Conservation (phyloP, 2,113 vertebrate species). For the Deroptyus accipitrinus region DNA sequence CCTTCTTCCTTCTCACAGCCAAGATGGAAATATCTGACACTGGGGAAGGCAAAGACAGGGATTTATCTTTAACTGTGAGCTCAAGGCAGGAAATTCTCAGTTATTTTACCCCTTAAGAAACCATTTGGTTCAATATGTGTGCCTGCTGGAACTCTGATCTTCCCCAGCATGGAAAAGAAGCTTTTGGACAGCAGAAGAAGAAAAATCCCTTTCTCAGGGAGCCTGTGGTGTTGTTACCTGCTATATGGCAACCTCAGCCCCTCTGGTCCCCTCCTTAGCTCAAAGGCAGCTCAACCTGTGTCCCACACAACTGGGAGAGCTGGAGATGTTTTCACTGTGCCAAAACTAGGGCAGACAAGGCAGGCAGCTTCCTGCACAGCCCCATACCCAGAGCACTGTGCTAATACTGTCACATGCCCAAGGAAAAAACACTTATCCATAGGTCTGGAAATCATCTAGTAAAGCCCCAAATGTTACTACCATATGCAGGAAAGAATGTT, state of each 20-base stretch:
- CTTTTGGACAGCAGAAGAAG: background rate
- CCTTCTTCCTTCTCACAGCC: background rate
- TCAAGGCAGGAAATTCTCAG: background rate
- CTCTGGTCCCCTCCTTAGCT: background rate
- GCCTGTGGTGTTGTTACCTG: background rate
- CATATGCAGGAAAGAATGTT: background rate
- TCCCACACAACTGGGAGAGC: background rate
- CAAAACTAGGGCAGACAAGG: background rate
- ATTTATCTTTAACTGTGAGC: background rate
- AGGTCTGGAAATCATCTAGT: background rate
- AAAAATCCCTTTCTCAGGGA: background rate
- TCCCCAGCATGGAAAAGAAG: background rate
- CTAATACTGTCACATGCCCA: background rate
- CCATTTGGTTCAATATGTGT: background rate
- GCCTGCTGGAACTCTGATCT: background rate
- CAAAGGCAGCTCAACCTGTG: background rate
- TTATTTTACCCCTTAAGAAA: background rate
- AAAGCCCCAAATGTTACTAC: background rate
- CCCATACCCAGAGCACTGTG: accelerated
- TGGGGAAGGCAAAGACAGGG: background rate
- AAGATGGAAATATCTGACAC: background rate
- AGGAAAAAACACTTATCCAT: background rate
- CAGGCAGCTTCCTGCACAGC: background rate
- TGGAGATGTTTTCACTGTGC: background rate
- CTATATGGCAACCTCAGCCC: background rate